Percentiles rank a stretch among this genome's conserved stretches.
phyloP scores from a whole-genome alignment of 2,113 vertebrate species.

The Sorex fumeus region DNA sequence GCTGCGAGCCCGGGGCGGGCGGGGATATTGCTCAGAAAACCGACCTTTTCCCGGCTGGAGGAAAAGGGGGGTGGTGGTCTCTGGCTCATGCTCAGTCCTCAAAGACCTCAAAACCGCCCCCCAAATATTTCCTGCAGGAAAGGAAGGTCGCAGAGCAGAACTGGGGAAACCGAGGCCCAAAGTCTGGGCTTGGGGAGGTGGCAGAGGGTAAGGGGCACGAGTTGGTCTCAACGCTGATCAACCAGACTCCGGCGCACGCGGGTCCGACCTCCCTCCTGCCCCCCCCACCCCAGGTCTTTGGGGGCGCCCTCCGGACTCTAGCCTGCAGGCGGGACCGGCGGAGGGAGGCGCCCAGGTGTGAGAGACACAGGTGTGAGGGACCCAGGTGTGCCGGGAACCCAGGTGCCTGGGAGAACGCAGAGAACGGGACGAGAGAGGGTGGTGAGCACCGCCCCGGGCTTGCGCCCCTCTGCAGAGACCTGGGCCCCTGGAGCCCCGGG shows the following conservation, averaged over 20 bases:
- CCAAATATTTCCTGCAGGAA: conserved; percentile 42
- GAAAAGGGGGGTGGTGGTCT: neutral
- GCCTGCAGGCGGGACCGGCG: neutral
- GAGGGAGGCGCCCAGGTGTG: conserved; percentile 55
- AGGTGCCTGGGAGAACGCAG: conserved; percentile 32
- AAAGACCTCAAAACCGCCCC: neutral
- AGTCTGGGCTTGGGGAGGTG: conserved; percentile 41
- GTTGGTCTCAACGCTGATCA: neutral
- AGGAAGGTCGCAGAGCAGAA: conserved; percentile 17
- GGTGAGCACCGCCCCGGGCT: neutral
- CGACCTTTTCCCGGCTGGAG: neutral
- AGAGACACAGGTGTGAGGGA: conserved; percentile 53
- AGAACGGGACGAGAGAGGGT: conserved; percentile 32
- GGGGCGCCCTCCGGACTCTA: neutral
- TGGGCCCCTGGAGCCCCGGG: neutral
- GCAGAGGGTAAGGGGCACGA: neutral
- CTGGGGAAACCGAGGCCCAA: conserved; percentile 66
- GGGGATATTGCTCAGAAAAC: conserved; percentile 62
- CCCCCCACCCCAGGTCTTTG: neutral
- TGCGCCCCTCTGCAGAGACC: conserved; percentile 33
- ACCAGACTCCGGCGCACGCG: neutral
- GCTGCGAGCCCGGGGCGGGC: conserved; percentile 64
- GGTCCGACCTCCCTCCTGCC: neutral
- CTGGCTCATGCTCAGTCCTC: neutral
- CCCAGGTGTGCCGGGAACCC: conserved; percentile 52